These are phyloP conservation scores for Cygnus buccinator DNA, from an alignment of 2,113 vertebrate genomes.

Conservation along the genomic window DNA sequence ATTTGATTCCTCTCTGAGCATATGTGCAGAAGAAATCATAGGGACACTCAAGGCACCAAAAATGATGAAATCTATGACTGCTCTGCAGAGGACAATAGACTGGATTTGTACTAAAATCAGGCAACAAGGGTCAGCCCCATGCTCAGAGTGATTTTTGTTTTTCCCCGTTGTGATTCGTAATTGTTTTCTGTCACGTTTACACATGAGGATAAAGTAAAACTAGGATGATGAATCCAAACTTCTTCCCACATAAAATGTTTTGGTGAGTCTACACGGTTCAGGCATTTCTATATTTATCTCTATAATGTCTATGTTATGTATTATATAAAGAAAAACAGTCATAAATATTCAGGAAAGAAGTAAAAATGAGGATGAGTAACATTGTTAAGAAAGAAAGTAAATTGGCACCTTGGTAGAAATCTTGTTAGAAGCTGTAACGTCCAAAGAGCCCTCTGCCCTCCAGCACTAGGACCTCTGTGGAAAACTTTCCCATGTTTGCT, in stretches of 20 bases:
- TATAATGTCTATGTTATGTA: background rate
- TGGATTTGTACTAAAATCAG: background rate
- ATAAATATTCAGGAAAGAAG: background rate
- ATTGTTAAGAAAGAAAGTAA: background rate
- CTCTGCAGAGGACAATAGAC: background rate
- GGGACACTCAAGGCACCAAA: background rate
- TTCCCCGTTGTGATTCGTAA: background rate
- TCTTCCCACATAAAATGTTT: background rate
- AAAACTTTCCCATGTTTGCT: background rate
- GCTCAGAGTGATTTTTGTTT: background rate
- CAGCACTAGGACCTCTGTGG: background rate
- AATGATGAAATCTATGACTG: background rate
- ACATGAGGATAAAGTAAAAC: background rate
- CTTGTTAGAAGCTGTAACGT: background rate
- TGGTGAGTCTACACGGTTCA: background rate
- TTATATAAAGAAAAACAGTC: background rate
- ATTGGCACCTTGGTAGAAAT: background rate
- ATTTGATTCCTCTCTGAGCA: background rate
- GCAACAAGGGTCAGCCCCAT: accelerated
- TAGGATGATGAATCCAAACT: background rate
- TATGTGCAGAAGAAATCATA: background rate
- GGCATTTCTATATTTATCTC: background rate
- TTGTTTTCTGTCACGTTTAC: background rate
- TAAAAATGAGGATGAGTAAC: background rate
- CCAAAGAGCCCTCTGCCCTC: background rate